Base-by-base conservation (phyloP, 2,113 vertebrate species). In the Cinclus cinclus region DNA sequence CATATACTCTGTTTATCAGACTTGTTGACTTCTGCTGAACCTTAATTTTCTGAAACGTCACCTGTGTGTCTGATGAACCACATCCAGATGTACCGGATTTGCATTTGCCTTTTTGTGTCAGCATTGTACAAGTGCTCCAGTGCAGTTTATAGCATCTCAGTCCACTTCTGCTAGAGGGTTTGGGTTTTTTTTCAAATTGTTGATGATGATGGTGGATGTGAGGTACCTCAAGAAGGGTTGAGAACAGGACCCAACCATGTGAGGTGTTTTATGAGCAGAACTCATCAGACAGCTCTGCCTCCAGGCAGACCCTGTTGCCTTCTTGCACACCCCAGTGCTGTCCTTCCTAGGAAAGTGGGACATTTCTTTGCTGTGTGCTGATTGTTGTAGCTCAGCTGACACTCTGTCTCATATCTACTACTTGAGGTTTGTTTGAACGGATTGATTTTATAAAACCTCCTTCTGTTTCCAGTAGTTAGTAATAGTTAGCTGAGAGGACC, bases 221-320 rank as follows among this genome's bases (percentile, higher is more conserved):
- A 64, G 33, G 35, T 62, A 35, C 22, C 47, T 78, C 27, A n/a
- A 41, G 30, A 65, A n/a, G 21, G 14, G 8, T 37, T 20, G 76
- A 46, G 50, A 65, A 10, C 13, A 58, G 22, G n/a, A 62, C 8
- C 4, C 0, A 8, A 1, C 7, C 0, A 0, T 35, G 31, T 2
- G 6, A 83, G 55, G 30, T n/a, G 8, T 47, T 78, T 30, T 60
- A 4, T 0, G 7, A 76, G 67, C 62, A 90, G n/a, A 53, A 44
- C 58, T 18, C 11, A 63, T 28, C 28, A 60, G 37, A 12, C 53
- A 44, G 49, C 27, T 84, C 35, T 78, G 35, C 27, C 25, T 75
- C 64, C 50, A n/a, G 52, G 12, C 37, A 83, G 70, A 35, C 6
- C 20, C 23, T 49, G 5, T 6, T 2, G 2, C 37, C 44, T 80